Evolutionary conservation across 1,140 invertebrate species (phyloP), one percentile per base, ranked within the genome.

Genomic region (Elysia chlorotica): DNA sequence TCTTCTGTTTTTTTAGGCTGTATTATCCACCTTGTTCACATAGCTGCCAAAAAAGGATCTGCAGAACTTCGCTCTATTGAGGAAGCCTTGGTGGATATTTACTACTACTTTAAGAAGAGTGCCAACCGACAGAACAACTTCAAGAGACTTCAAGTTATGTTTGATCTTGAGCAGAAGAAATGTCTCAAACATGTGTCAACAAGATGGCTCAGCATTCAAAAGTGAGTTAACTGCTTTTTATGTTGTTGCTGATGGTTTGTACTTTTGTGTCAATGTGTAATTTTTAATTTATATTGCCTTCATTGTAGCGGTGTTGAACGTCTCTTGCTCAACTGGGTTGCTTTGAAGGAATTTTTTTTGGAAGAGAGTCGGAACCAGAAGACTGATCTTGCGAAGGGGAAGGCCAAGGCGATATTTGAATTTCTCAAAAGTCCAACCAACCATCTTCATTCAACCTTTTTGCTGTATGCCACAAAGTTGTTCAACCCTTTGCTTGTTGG

Each of bases 161-260:
- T 30, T 33, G 36, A 63, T 25, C 21, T 71, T 21, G 33, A 62
- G 33, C 37, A 71, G n/a, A 6, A 2, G 33, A 71, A 71, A 37
- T 57, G 61, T 23, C 23, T 71, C 0, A 71, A 71, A 30, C 69
- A 71, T 71, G 69, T 71, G 17, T 30, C 25, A 17, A 70, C 68
- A n/a, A 70, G 68, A 48, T 48, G 41, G 41, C 41, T 48, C 41
- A 48, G 41, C 41, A 48, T n/a, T 59, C 10, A 25, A 6, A n/a
- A 28, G 19, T 28, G 28, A n/a, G n/a, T n/a, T n/a, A n/a, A n/a
- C n/a, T n/a, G n/a, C n/a, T n/a, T n/a, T n/a, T n/a, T n/a, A n/a
- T n/a, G n/a, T n/a, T n/a, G n/a, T n/a, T n/a, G n/a, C n/a, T n/a
- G n/a, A n/a, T n/a, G n/a, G n/a, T n/a, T n/a, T n/a, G n/a, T n/a